These are phyloP conservation scores for Myathropa florea DNA, from an alignment of 2,888 invertebrate genomes.

Conservation along the genomic window DNA sequence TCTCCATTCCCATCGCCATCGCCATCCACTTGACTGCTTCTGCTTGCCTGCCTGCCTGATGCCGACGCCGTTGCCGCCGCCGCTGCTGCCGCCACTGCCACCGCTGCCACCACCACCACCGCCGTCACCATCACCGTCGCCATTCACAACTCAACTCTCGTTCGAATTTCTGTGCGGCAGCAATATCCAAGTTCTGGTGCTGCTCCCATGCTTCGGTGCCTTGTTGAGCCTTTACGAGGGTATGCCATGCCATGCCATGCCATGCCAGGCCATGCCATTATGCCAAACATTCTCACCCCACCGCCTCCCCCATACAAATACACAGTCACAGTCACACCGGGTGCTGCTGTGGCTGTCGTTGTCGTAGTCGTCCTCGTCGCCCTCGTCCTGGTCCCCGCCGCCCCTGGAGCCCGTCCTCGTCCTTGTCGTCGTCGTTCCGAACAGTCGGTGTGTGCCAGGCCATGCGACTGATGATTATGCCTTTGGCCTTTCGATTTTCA, in stretches of 20 bases:
- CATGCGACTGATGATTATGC: conserved; percentile 73
- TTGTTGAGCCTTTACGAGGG: conserved; percentile 66
- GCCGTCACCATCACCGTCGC: conserved; percentile 1
- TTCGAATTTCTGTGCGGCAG: conserved; percentile 64
- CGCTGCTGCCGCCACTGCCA: background rate
- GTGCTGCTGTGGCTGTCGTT: background rate
- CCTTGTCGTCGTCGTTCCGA: conserved; percentile 19
- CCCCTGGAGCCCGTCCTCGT: background rate
- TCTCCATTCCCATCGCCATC: conserved; percentile 14
- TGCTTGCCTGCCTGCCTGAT: conserved; percentile 41
- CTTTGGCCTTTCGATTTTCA: conserved; percentile 73
- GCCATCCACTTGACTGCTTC: conserved; percentile 57
- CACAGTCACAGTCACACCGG: background rate
- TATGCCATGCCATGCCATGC: conserved; percentile 48
- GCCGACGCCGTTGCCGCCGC: background rate
- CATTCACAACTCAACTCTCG: conserved; percentile 56
- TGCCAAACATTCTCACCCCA: conserved; percentile 22
- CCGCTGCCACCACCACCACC: background rate
- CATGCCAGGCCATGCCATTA: conserved; percentile 49
- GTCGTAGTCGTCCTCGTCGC: background rate
- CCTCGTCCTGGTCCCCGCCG: background rate
- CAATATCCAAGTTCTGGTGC: conserved; percentile 65
- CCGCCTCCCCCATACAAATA: conserved; percentile 20
- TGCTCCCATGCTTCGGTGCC: conserved; percentile 65
- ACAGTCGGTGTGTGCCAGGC: conserved; percentile 66